phyloP scores from a whole-genome alignment of 2,113 vertebrate genomes.

The Scophthalmus maximus region DNA sequence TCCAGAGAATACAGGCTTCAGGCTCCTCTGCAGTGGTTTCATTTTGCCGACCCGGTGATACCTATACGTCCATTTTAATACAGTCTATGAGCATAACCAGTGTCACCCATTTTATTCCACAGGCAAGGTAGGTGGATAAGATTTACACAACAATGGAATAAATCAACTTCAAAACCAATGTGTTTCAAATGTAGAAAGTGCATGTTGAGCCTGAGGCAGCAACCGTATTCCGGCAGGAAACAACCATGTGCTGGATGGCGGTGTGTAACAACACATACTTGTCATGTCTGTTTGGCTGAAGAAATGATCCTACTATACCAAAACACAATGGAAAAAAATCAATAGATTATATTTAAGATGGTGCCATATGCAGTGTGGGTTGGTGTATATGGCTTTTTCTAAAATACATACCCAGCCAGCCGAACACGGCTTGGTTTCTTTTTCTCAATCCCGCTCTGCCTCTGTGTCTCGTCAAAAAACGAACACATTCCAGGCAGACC shows the following conservation, averaged over 20 bases:
- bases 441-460: neutral
- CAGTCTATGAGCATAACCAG: neutral
- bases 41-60: too few relatives aligned
- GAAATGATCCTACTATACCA: neutral
- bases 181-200: slow-evolving; percentile 1
- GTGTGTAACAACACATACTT: slow-evolving; percentile 1
- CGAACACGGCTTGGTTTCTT: neutral
- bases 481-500: slow-evolving; percentile 24
- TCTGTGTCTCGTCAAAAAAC: slow-evolving; percentile 5
- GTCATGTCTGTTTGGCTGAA: slow-evolving; percentile 5
- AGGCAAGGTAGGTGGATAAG: neutral
- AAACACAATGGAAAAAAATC: neutral
- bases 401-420: slow-evolving; percentile 1
- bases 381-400: neutral
- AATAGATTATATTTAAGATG: slow-evolving; percentile 4
- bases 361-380: neutral
- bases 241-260: slow-evolving; percentile 14
- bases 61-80: too few relatives aligned
- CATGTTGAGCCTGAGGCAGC: slow-evolving; percentile 6
- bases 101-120: neutral
- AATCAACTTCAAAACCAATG: neutral
- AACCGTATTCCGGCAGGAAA: neutral
- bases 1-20: too few relatives aligned
- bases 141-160: neutral
- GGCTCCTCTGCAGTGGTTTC: too few relatives aligned